Percentiles rank a stretch among this genome's conserved stretches.
phyloP scores from a whole-genome alignment of 1,140 invertebrate species.

The Dreissena polymorpha region DNA sequence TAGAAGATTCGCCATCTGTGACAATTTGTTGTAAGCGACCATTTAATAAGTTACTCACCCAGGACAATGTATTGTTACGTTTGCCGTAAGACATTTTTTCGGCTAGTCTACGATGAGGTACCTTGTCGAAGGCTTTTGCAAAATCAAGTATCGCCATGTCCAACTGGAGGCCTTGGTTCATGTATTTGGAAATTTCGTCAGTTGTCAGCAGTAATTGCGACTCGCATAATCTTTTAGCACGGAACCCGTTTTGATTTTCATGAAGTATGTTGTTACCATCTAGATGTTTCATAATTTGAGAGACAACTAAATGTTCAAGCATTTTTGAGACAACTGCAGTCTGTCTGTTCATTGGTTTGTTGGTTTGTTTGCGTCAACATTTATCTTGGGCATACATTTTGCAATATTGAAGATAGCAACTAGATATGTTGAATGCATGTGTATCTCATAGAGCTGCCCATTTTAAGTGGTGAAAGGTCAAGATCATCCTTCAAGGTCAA shows the following conservation, averaged over 20 bases:
- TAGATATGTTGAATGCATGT: too few species aligned
- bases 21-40: constrained; percentile 1
- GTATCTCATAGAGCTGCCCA: too few species aligned
- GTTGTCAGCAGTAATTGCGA: constrained; percentile 3
- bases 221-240: constrained; percentile 19
- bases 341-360: neutral
- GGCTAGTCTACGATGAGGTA: neutral
- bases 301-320: constrained; percentile 23
- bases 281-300: constrained; percentile 23
- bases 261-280: constrained; percentile 15
- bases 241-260: constrained; percentile 33
- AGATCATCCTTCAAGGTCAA: too few species aligned
- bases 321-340: constrained; percentile 21
- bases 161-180: constrained; percentile 20
- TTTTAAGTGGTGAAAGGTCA: too few species aligned
- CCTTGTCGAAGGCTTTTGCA: constrained; percentile 37
- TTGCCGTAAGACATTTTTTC: neutral
- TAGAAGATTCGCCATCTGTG: neutral
- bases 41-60: constrained; percentile 2
- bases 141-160: constrained; percentile 36
- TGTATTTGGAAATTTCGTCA: neutral
- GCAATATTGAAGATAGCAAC: too few species aligned
- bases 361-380: too few species aligned
- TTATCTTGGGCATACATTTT: too few species aligned
- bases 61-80: neutral